phyloP scores from a whole-genome alignment of 2,888 invertebrate genomes.

The Erebia ligea region DNA sequence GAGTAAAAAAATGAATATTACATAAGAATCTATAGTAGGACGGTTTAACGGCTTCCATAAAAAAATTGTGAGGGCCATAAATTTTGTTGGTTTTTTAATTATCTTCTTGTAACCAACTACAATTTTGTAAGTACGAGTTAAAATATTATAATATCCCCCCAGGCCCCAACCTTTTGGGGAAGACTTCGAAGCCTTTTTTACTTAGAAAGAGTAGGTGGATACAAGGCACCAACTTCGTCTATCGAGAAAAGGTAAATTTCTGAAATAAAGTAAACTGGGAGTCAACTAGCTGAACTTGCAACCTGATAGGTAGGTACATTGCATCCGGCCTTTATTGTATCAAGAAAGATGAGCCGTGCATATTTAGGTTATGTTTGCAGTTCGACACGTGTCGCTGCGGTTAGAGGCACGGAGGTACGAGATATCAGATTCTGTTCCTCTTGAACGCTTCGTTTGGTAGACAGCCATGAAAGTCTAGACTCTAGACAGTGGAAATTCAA shows the following conservation, averaged over 20 bases:
- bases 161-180: not conserved
- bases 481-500: constrained; percentile 6
- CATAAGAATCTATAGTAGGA: not conserved
- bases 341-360: constrained; percentile 40
- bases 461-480: constrained; percentile 1
- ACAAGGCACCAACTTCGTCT: not conserved
- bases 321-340: constrained; percentile 54
- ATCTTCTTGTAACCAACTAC: no score
- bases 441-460: constrained; percentile 21
- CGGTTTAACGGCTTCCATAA: no score
- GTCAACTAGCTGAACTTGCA: constrained; percentile 47
- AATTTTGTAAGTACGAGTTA: no score
- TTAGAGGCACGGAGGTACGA: constrained; percentile 34
- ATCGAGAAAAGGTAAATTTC: not conserved
- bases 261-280: no score
- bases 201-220: no score
- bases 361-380: constrained; percentile 42
- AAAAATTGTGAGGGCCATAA: no score
- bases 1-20: constrained; percentile 18
- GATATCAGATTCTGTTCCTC: constrained; percentile 34
- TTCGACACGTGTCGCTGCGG: constrained; percentile 45
- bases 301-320: constrained; percentile 66
- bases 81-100: no score
- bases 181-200: not conserved
- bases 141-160: no score